A percentile compares a stretch with the other conserved stretches of the same genome.
phyloP scores from a whole-genome alignment of 2,113 vertebrate species.

The Gorsachius goisagi region DNA sequence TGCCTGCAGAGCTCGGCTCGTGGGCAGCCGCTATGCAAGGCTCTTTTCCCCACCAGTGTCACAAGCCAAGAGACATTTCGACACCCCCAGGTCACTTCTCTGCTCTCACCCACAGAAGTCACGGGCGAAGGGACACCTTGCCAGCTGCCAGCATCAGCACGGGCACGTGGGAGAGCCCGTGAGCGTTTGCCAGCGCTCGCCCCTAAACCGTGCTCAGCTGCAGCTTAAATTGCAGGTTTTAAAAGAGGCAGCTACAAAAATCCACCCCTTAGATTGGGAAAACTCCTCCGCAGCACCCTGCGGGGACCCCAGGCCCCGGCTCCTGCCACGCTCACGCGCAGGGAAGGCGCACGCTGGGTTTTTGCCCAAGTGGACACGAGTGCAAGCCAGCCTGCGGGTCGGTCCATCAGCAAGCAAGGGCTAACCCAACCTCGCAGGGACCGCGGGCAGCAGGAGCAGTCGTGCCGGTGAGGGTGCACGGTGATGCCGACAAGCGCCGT shows the following conservation, averaged over 20 bases:
- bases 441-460: fast-evolving
- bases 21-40: not conserved
- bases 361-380: not conserved
- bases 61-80: not conserved
- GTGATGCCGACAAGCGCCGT: not conserved
- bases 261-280: not conserved
- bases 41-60: not conserved
- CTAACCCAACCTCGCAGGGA: not conserved
- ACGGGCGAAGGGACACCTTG: not conserved
- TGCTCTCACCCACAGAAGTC: not conserved
- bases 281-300: fast-evolving
- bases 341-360: too few species aligned
- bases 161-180: not conserved
- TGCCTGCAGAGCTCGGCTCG: fast-evolving
- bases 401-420: fast-evolving
- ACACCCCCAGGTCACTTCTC: not conserved
- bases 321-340: not conserved
- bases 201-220: not conserved
- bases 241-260: not conserved
- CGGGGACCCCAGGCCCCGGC: fast-evolving
- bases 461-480: not conserved
- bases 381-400: fast-evolving
- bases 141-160: not conserved
- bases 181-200: fast-evolving
- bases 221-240: not conserved